Evolutionary conservation across 2,797 vertebrate genomes (phyloP).

Genomic region (Nothura maculosa): DNA sequence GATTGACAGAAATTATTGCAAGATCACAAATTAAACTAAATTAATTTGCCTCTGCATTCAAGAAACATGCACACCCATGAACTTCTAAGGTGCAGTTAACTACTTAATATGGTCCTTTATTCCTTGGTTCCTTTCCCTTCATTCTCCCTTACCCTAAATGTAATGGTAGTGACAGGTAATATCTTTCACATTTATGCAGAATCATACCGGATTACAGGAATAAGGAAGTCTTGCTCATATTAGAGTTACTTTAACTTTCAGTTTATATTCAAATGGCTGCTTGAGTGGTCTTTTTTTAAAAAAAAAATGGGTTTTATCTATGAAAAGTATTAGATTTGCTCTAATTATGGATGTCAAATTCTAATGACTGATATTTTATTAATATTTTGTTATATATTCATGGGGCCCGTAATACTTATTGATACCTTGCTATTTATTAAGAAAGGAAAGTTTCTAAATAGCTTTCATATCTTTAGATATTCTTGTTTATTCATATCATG

Average conservation of each 20-base stretch:
- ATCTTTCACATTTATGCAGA: neutral
- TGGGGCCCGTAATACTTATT: conserved; percentile 8
- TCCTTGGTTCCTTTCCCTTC: neutral
- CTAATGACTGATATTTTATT: conserved; percentile 49
- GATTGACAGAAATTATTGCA: conserved; percentile 72
- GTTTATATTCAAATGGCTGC: conserved; percentile 17
- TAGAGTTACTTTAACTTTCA: conserved; percentile 33
- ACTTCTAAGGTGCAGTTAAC: conserved; percentile 39
- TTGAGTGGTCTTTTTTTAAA: conserved; percentile 49
- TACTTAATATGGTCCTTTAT: neutral
- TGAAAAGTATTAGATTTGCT: neutral
- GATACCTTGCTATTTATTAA: conserved; percentile 15
- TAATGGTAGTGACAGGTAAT: neutral
- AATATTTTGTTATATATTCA: conserved; percentile 28
- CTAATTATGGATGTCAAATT: conserved; percentile 25
- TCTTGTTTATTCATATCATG: neutral
- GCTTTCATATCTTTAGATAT: neutral
- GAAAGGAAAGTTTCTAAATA: conserved; percentile 18
- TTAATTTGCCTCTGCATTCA: conserved; percentile 55
- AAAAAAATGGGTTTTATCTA: conserved; percentile 32
- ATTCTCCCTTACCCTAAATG: neutral
- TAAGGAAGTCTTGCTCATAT: neutral
- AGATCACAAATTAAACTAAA: conserved; percentile 66
- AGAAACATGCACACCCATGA: conserved; percentile 37
- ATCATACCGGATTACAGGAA: neutral